Evolutionary conservation across 2,113 vertebrate genomes (phyloP).

Genomic region (Elephas maximus): DNA sequence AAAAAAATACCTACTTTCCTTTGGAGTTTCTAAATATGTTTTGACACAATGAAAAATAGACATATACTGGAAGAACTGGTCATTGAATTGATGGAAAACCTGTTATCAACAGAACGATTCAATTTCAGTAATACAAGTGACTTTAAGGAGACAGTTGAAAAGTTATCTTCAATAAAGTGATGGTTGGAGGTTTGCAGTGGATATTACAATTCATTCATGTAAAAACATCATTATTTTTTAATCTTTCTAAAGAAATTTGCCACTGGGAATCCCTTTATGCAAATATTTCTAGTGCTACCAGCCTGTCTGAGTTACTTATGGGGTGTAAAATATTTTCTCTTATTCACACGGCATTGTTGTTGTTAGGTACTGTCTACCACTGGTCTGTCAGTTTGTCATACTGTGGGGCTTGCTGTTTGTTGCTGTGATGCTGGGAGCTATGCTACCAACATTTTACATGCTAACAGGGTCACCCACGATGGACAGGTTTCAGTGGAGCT

Average conservation of each 20-base stretch:
- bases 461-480: too few relatives aligned
- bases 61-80: background rate
- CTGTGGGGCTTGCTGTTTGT: too few relatives aligned
- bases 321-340: slow-evolving; percentile 36
- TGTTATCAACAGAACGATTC: slow-evolving; percentile 48
- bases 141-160: slow-evolving; percentile 45
- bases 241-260: slow-evolving; percentile 44
- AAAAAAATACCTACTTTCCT: slow-evolving; percentile 49
- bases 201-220: slow-evolving; percentile 4
- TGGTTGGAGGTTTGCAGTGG: slow-evolving; percentile 10
- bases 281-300: background rate
- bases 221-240: slow-evolving; percentile 61
- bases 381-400: too few relatives aligned
- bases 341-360: background rate
- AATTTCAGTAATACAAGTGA: slow-evolving; percentile 48
- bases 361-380: too few relatives aligned
- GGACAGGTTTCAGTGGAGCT: too few relatives aligned
- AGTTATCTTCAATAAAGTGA: slow-evolving; percentile 36
- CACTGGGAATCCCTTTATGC: background rate
- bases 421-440: too few relatives aligned
- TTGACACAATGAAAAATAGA: slow-evolving; percentile 56
- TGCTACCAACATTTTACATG: too few relatives aligned
- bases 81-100: slow-evolving; percentile 68
- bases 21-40: slow-evolving; percentile 52
- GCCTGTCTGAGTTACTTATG: background rate